Evolutionary conservation across 1,140 invertebrate species (phyloP).

Genomic region (Geopemphigus sp.): DNA sequence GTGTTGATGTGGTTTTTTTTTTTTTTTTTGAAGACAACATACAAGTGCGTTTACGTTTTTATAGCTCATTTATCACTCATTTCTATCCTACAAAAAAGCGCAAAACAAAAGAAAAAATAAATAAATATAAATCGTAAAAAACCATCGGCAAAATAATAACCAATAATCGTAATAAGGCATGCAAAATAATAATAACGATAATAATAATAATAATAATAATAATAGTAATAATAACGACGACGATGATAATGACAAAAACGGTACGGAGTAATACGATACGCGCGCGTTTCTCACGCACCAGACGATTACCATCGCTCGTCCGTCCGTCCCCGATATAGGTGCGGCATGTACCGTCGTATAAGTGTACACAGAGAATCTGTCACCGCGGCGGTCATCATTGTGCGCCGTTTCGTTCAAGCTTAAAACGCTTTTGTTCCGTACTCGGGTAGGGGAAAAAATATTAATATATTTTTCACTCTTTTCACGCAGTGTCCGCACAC

Average conservation of each 20-base stretch:
- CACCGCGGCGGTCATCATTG: no score
- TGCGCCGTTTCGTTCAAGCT: no score
- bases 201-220: not conserved
- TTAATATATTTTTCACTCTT: not conserved
- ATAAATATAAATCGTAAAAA: constrained; percentile 49
- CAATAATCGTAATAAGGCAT: constrained; percentile 18
- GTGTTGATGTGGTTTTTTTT: no score
- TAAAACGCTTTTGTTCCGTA: not conserved
- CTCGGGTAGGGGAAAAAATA: no score
- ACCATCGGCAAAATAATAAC: constrained; percentile 43
- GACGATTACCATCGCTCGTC: not conserved
- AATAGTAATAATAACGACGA: not conserved
- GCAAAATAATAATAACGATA: constrained; percentile 31
- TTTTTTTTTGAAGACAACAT: constrained; percentile 7
- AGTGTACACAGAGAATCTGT: no score
- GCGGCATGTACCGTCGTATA: no score
- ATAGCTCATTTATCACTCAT: constrained; percentile 50
- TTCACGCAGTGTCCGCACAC: not conserved
- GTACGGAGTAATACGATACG: not conserved
- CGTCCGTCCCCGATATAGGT: no score
- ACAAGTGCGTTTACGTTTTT: constrained; percentile 40
- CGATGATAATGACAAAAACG: not conserved
- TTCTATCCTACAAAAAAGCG: constrained; percentile 50
- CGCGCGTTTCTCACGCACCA: not conserved
- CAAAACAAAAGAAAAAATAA: constrained; percentile 50